These are phyloP conservation scores for Atta colombica DNA, from an alignment of 1,140 invertebrate genomes.

Conservation along the genomic window DNA sequence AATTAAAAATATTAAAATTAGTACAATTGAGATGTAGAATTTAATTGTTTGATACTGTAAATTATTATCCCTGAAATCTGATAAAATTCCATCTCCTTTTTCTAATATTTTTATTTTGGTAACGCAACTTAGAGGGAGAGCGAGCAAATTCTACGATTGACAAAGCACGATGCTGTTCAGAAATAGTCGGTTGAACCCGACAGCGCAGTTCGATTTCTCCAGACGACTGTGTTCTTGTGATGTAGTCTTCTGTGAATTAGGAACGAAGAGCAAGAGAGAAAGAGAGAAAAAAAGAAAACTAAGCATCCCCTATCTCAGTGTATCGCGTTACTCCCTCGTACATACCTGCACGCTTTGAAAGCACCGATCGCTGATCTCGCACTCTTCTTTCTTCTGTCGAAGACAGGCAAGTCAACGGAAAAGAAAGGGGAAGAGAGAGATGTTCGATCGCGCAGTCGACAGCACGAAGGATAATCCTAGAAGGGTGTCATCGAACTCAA, in stretches of 20 bases:
- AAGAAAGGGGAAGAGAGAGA: slow-evolving; percentile 29
- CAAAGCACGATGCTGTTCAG: background rate
- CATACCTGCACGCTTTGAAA: slow-evolving; percentile 31
- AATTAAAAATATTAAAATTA: slow-evolving; percentile 2
- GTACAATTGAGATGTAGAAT: background rate
- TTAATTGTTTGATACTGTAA: background rate
- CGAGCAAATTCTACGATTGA: background rate
- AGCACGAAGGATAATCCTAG: slow-evolving; percentile 44
- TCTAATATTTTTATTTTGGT: background rate
- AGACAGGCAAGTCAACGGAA: slow-evolving; percentile 44
- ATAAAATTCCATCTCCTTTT: background rate
- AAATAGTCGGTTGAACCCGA: slow-evolving; percentile 17
- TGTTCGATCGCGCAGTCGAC: slow-evolving; percentile 46
- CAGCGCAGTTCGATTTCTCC: slow-evolving; percentile 27
- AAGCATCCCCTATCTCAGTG: slow-evolving; percentile 23
- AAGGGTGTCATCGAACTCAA: slow-evolving; percentile 67
- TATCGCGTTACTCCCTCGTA: slow-evolving; percentile 55
- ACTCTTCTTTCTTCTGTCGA: slow-evolving; percentile 37
- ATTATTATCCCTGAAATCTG: background rate
- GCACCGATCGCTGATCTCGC: slow-evolving; percentile 40
- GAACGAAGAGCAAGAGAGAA: slow-evolving; percentile 5
- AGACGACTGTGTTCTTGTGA: background rate
- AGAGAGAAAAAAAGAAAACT: background rate
- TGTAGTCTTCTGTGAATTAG: slow-evolving; percentile 37
- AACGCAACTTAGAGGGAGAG: background rate